A percentile compares a stretch with the other conserved stretches of the same genome.
Evolutionary conservation across 2,888 invertebrate genomes (phyloP).

Genomic region (Synergus gifuensis): DNA sequence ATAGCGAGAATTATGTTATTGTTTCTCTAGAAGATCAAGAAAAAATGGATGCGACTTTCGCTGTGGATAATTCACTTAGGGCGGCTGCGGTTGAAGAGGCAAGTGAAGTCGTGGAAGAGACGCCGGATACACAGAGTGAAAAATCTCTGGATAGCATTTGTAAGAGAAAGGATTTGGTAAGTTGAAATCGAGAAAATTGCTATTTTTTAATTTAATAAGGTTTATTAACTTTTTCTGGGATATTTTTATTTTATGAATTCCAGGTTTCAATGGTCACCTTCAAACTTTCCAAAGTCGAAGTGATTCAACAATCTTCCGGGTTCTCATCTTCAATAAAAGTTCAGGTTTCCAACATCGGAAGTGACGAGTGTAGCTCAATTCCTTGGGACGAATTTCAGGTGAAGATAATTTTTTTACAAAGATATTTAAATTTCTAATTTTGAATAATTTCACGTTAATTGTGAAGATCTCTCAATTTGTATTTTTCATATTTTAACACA

Average conservation of each 20-base stretch:
- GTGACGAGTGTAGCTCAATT: constrained; percentile 92
- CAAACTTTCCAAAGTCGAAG: constrained; percentile 87
- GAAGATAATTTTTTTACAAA: constrained; percentile 61
- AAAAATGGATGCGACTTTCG: constrained; percentile 81
- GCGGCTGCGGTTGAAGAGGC: constrained; percentile 85
- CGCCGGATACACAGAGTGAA: constrained; percentile 89
- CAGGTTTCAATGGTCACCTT: constrained; percentile 81
- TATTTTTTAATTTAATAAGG: constrained; percentile 24
- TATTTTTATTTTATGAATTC: constrained; percentile 44
- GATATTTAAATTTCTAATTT: constrained; percentile 8
- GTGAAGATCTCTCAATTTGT: not conserved
- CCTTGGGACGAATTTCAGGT: constrained; percentile 98
- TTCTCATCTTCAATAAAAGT: constrained; percentile 84
- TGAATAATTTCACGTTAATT: constrained; percentile 13
- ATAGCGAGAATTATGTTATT: constrained; percentile 92
- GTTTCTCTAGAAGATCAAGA: constrained; percentile 83
- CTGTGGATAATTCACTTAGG: constrained; percentile 68
- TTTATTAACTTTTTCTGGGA: constrained; percentile 34
- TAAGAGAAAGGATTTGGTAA: constrained; percentile 87
- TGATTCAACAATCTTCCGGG: constrained; percentile 85
- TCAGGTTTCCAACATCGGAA: constrained; percentile 85
- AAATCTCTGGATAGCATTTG: constrained; percentile 90
- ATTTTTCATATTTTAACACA: not conserved
- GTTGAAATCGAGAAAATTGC: constrained; percentile 54
- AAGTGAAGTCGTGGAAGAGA: constrained; percentile 90